Conservation (phyloP, 2,113 vertebrate species). For the Cynocephalus volans region DNA sequence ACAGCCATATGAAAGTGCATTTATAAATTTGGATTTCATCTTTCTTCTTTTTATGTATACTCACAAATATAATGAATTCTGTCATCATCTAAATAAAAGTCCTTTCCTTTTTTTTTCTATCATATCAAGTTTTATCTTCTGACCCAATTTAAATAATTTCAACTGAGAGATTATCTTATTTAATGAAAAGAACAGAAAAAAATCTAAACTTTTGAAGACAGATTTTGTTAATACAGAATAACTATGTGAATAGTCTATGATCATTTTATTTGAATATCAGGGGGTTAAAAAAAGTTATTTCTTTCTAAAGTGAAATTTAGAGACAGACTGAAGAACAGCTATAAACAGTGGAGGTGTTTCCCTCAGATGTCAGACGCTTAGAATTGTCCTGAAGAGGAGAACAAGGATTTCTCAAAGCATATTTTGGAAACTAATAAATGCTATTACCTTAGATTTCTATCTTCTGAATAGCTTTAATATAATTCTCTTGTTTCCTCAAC, state of each 20-base stretch:
- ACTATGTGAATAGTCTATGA: conserved; percentile 60
- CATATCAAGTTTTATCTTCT: conserved; percentile 58
- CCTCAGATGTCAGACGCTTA: conserved; percentile 61
- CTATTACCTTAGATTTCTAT: neutral
- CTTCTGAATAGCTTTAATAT: conserved; percentile 4
- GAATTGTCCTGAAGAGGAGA: conserved; percentile 25
- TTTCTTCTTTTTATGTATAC: conserved; percentile 4
- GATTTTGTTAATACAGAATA: conserved; percentile 63
- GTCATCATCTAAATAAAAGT: conserved; percentile 62
- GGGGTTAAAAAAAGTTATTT: conserved; percentile 27
- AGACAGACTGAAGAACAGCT: conserved; percentile 50
- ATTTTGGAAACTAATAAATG: conserved; percentile 54
- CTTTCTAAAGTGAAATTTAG: conserved; percentile 62
- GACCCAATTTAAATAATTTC: conserved; percentile 57
- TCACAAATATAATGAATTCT: conserved; percentile 72
- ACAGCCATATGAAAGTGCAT: conserved; percentile 50
- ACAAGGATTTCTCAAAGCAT: conserved; percentile 63
- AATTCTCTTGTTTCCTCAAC: neutral
- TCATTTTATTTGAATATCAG: conserved; percentile 39
- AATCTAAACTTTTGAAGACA: conserved; percentile 40
- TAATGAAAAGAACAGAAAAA: conserved; percentile 56
- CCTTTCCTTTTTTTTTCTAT: neutral
- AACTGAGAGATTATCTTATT: conserved; percentile 60
- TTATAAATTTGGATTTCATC: conserved; percentile 61
- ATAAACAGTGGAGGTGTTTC: conserved; percentile 52